Evolutionary conservation across 2,797 vertebrate species (phyloP).

Genomic region (Podargus strigoides): DNA sequence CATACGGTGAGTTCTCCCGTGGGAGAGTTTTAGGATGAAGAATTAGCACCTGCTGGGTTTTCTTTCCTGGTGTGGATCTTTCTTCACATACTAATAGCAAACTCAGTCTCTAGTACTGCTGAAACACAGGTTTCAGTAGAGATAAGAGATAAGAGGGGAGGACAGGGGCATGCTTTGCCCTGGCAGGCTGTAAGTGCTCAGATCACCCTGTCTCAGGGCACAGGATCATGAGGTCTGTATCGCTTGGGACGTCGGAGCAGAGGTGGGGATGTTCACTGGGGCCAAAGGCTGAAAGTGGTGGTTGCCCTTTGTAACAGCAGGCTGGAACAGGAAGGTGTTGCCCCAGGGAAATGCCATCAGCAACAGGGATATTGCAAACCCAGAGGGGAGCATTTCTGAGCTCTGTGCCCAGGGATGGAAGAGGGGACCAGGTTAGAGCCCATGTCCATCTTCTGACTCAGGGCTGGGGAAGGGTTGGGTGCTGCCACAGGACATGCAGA

Average conservation of each 20-base stretch:
- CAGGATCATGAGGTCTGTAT: neutral
- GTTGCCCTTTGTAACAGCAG: neutral
- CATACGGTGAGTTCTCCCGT: constrained; percentile 78
- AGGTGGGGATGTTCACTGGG: neutral
- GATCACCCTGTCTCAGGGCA: rapidly evolving
- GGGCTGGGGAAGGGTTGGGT: neutral
- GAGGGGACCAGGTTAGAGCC: neutral
- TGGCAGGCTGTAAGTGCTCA: neutral
- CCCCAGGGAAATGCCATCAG: neutral
- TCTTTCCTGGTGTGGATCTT: neutral
- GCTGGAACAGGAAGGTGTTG: neutral
- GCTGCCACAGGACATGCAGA: neutral
- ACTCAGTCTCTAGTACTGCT: neutral
- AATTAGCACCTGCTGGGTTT: neutral
- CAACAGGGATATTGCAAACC: neutral
- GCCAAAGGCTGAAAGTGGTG: neutral
- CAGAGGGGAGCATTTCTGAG: neutral
- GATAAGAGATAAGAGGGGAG: neutral
- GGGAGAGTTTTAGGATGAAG: neutral
- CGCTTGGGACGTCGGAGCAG: rapidly evolving
- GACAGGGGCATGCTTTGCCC: neutral
- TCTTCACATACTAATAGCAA: neutral
- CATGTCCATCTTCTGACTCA: neutral
- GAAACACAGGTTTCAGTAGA: neutral
- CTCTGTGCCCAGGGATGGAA: neutral